Evolutionary conservation across 1,140 invertebrate genomes (phyloP), one percentile per base, ranked within the genome.

Genomic region (Drosophila elegans): DNA sequence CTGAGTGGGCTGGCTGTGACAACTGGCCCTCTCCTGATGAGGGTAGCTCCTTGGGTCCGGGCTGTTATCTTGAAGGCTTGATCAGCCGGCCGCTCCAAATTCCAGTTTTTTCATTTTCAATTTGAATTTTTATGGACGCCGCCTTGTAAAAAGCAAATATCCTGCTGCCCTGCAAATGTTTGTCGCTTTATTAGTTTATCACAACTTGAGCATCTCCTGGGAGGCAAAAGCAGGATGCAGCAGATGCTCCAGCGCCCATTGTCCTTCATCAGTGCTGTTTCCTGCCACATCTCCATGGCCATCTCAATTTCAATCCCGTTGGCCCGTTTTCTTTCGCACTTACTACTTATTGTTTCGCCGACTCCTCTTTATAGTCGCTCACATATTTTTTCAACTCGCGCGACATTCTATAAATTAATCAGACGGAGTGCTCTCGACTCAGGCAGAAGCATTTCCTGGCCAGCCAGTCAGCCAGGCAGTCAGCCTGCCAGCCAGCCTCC

Each of bases 131-230:
- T 88, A 80, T 89, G 75, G 56, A 42, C 34, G 45, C 12, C 46
- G 68, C 53, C 76, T 86, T 86, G 83, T 86, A 86, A 86, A 86
- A 88, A 83, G 83, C 66, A 88, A 86, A 86, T 83, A 86, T 88
- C 83, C 83, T 88, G 82, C 34, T 44, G 67, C 67, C 48, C 56
- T 44, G 74, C 71, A 68, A 66, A 42, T 80, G 80, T 89, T 88
- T 89, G 84, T 89, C 80, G 75, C 80, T 83, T 89, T 88, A 88
- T 88, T 88, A 88, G 83, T 88, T 88, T 88, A 88, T 89, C 83
- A 64, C 84, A 80, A 71, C 68, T 75, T 75, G 72, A 75, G 78
- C 59, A 86, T 89, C 79, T 89, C 53, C 38, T 38, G 66, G 49
- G 69, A 60, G 66, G 56, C 69, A 74, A 78, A 85, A 85, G 69